These are phyloP conservation scores for Phaethornis superciliosus DNA, from an alignment of 2,113 vertebrate genomes.

Conservation along the genomic window DNA sequence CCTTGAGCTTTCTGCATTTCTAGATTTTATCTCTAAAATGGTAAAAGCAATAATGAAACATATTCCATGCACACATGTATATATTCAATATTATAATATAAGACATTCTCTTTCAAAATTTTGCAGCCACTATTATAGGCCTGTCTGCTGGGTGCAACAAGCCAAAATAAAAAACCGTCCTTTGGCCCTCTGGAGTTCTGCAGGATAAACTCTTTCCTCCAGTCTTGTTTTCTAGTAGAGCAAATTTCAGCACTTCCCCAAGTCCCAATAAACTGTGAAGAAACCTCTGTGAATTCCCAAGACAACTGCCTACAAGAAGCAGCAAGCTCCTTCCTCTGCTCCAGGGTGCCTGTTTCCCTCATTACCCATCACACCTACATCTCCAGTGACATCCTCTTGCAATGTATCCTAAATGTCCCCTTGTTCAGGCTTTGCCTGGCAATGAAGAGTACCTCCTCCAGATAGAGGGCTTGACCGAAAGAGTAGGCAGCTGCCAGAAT, in stretches of 20 bases:
- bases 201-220: not conserved
- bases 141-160: not conserved
- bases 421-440: not conserved
- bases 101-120: not conserved
- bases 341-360: accelerated
- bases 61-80: not conserved
- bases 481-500: not conserved
- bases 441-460: not conserved
- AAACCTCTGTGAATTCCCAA: not conserved
- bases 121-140: not conserved
- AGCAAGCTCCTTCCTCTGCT: not conserved
- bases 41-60: not conserved
- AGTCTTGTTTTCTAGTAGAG: not conserved
- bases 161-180: not conserved
- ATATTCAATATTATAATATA: not conserved
- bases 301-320: not conserved
- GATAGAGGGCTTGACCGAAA: not conserved
- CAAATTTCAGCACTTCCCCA: not conserved
- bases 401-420: not conserved
- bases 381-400: not conserved
- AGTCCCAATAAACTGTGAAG: not conserved
- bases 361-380: not conserved
- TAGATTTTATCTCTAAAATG: not conserved
- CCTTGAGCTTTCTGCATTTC: not conserved
- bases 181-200: not conserved